Percentiles rank a stretch among this genome's conserved stretches.
Evolutionary conservation across 1,140 invertebrate species (phyloP).

Genomic region (Ptiloglossa arizonensis): DNA sequence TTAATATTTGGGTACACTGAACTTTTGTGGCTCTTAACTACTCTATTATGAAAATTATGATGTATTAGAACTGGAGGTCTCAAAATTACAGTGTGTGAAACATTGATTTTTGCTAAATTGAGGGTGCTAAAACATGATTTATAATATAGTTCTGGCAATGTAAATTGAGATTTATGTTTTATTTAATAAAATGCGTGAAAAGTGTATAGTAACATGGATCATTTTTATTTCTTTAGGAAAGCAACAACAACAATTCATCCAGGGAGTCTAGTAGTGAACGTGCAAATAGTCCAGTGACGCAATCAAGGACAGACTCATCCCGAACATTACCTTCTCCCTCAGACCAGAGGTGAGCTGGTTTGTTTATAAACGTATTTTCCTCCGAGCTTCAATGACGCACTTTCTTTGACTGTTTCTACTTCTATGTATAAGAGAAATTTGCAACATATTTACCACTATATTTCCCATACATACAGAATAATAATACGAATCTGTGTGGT

Average conservation of each 20-base stretch:
- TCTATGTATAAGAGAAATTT: conserved; percentile 34
- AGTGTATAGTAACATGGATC: conserved; percentile 41
- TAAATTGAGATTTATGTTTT: conserved; percentile 51
- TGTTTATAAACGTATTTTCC: conserved; percentile 52
- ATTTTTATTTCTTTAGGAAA: conserved; percentile 77
- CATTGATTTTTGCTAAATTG: conserved; percentile 35
- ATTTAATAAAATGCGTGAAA: conserved; percentile 31
- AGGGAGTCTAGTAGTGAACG: conserved; percentile 73
- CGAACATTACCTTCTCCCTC: conserved; percentile 62
- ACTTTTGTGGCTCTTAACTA: conserved; percentile 33
- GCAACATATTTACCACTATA: conserved; percentile 43
- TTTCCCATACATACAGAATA: conserved; percentile 68
- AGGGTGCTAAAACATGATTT: conserved; percentile 29
- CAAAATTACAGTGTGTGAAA: neutral
- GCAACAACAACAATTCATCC: conserved; percentile 80
- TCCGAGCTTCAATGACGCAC: neutral
- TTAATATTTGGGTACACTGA: conserved; percentile 43
- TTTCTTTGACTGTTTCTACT: neutral
- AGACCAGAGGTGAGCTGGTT: conserved; percentile 80
- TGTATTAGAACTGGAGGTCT: neutral
- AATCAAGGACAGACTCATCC: conserved; percentile 61
- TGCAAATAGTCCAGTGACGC: conserved; percentile 62
- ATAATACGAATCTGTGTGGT: conserved; percentile 83
- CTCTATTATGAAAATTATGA: neutral
- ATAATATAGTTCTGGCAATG: conserved; percentile 53